Evolutionary conservation across 2,888 invertebrate genomes (phyloP), one percentile per base, ranked within the genome.

Genomic region (Rhaphigaster nebulosa): DNA sequence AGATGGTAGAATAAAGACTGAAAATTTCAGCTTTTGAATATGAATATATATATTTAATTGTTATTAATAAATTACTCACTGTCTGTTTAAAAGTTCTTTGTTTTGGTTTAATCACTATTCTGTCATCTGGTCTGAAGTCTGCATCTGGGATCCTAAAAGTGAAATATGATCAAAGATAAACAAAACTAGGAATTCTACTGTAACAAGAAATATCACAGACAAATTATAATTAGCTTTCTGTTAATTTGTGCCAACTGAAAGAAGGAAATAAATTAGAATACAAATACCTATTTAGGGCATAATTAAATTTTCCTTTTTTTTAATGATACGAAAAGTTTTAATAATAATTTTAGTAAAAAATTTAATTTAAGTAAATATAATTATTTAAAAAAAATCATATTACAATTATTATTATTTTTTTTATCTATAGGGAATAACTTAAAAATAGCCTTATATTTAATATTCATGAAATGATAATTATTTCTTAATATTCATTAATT

Each of bases 81-180:
- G 76, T 54, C 8, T 84, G 87, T 70, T 90, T 90, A 54, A 90
- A 90, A 38, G 26, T 34, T 87, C 87, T 90, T 41, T 90, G 90
- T 84, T 90, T 90, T 23, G 56, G 52, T 56, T 90, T 90, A 15
- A 90, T 54, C 3, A 90, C 52, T 38, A 76, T 80, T 52, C 45
- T 38, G 45, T 52, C 56, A 87, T 90, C 87, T 56, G 52, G 76
- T 41, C 54, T 54, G 23, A 90, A 50, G 26, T 45, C 50, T 34
- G n/a, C 52, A 52, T 90, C 90, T 29, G 90, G 90, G 54, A 90
- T 70, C 54, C 90, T 90, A n/a, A 65, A 89, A 89, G 1, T 60
- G 18, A 23, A 87, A 41, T 41, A 84, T 76, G 70, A 20, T 8
- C 6, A 6, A 1, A 76, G 23, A 38, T 76, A 38, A 34, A 76